Evolutionary conservation across 2,797 vertebrate species (phyloP), one percentile per base, ranked within the genome.

Genomic region (Melopsittacus undulatus): DNA sequence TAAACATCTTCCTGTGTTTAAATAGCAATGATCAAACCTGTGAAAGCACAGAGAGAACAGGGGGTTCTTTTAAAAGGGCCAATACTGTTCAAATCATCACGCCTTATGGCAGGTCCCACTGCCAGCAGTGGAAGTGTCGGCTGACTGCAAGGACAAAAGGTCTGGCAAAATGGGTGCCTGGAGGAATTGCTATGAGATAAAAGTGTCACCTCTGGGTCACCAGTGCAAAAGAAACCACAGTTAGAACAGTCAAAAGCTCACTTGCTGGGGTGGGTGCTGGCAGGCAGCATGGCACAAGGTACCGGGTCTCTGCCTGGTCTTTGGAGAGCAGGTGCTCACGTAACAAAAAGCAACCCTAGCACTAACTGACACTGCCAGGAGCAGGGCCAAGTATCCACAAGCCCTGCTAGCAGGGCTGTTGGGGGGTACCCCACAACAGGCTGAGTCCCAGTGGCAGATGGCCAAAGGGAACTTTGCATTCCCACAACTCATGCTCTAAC

Each of bases 361-460:
- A 21, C 82, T 67, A 93, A 82, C 88, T 45, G 75, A 76, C 2
- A 0, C 38, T 83, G n/a, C 43, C 76, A 69, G 46, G 34, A 81
- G 77, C 83, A 91, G 32, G 76, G 79, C 38, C 23, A n/a, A 78
- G 68, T 16, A 91, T 5, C 0, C 5, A 38, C 24, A 52, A n/a
- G 68, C 30, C 36, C 61, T 6, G 7, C 61, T 85, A 34, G 64
- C 56, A 43, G 49, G 51, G 73, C 79, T 72, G 11, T 45, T 57
- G 40, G 66, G 82, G 59, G 1, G 2, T 23, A 32, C 49, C 52
- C 73, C 59, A 48, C 0, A 0, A 63, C 95, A 87, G 42, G 63
- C 49, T 42, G 64, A 49, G 38, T 89, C 82, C 69, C 91, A 43
- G 76, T 56, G 63, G 76, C 94, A 97, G 95, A 91, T 96, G 95